A percentile compares a stretch with the other conserved stretches of the same genome.
Evolutionary conservation across 2,797 vertebrate species (phyloP).

Genomic region (Loriculus beryllinus): DNA sequence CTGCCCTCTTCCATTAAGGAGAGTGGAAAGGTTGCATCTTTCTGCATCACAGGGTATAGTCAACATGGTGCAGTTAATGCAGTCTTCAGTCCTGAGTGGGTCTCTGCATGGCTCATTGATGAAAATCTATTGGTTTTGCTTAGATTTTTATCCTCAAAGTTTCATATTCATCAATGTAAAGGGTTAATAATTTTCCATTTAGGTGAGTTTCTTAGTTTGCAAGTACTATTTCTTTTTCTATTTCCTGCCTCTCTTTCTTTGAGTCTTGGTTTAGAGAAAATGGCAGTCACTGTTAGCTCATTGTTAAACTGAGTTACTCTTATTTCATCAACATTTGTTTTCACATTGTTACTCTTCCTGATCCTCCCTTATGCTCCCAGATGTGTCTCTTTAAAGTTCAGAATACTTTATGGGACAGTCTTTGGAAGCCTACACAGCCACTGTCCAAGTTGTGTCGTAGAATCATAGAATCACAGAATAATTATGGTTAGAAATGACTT

Average conservation of each 20-base stretch:
- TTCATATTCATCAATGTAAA: background rate
- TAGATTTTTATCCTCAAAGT: background rate
- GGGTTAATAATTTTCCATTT: background rate
- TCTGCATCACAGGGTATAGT: background rate
- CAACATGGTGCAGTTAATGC: background rate
- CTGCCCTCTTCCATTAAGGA: background rate
- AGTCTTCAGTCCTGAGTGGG: background rate
- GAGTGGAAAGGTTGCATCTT: background rate
- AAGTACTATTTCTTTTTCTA: background rate
- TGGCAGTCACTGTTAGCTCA: background rate
- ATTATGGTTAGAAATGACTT: background rate
- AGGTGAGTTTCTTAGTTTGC: background rate
- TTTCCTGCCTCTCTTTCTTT: background rate
- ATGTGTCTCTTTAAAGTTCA: background rate
- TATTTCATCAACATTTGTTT: background rate
- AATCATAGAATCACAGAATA: background rate
- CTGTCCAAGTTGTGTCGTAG: background rate
- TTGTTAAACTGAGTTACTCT: background rate
- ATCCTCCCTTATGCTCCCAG: background rate
- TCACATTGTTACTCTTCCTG: background rate
- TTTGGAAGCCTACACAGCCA: background rate
- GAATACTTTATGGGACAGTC: background rate
- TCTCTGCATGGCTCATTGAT: background rate
- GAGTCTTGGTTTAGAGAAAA: background rate
- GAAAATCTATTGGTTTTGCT: background rate